A percentile compares a stretch with the other conserved stretches of the same genome.
Conservation (phyloP, 1,140 invertebrate species). For the Pseudobourletiella spinata region DNA sequence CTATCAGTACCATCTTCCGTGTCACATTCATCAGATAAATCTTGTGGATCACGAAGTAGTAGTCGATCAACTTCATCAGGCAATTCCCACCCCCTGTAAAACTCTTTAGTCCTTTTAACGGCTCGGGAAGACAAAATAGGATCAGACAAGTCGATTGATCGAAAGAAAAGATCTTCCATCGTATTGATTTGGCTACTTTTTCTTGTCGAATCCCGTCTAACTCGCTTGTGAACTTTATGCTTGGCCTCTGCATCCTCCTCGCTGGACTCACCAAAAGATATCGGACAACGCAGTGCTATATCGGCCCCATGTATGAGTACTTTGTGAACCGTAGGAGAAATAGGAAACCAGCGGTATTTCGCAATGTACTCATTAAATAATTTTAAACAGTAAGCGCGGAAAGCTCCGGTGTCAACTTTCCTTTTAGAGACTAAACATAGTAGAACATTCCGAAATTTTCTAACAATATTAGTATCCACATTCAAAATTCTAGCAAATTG, state of each 20-base stretch:
- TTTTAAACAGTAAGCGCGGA: neutral
- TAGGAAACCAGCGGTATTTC: conserved; percentile 1
- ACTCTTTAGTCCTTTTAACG: no score
- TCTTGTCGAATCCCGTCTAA: no score
- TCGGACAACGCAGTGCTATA: neutral
- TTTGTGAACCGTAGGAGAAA: neutral
- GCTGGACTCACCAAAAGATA: neutral
- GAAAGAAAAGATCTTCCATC: no score
- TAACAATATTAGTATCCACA: neutral
- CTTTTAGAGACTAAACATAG: conserved; percentile 1
- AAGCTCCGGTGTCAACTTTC: neutral
- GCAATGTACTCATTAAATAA: conserved; percentile 1
- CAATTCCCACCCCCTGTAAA: no score
- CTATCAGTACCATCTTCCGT: no score
- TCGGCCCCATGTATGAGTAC: neutral
- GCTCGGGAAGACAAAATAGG: no score
- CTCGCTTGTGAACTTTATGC: no score
- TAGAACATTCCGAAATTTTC: conserved; percentile 2
- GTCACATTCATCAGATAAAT: no score
- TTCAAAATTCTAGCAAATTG: conserved; percentile 12
- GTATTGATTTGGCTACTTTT: no score
- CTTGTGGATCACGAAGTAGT: no score
- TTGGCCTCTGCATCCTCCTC: neutral
- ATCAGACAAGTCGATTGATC: no score
- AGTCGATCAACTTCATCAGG: no score